A percentile compares a stretch with the other conserved stretches of the same genome.
Evolutionary conservation across 53 echinoderm and acorn worm genomes (phyloP).

Genomic region (Holothuria scabra): DNA sequence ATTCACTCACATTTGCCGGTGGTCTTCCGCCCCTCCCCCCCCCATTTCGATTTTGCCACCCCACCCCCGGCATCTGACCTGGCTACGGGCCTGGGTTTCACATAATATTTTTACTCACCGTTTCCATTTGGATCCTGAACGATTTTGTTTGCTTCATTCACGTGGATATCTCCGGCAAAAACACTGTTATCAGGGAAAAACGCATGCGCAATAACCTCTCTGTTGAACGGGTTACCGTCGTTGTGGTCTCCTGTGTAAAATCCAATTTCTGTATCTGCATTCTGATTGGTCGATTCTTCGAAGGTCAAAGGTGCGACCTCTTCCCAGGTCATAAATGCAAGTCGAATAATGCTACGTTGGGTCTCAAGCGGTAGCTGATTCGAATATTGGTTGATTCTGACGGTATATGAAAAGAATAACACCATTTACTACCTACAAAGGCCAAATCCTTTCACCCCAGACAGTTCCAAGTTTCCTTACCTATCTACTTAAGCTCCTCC

Average conservation of each 20-base stretch:
- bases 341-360: neutral
- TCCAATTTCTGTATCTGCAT: neutral
- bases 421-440: too few species aligned
- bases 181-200: neutral
- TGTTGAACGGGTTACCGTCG: neutral
- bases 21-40: too few species aligned
- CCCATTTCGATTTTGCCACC: too few species aligned
- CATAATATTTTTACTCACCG: neutral
- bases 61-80: too few species aligned
- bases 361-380: neutral
- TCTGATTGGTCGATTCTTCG: neutral
- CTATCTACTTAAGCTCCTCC: too few species aligned
- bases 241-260: neutral
- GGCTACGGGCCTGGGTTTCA: too few species aligned
- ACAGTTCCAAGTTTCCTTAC: too few species aligned
- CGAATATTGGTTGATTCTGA: neutral
- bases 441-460: too few species aligned
- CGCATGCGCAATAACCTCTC: neutral
- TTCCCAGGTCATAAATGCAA: neutral
- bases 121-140: neutral
- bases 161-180: neutral
- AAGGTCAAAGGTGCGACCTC: slow-evolving; percentile 11
- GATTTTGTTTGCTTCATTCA: neutral
- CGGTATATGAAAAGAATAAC: too few species aligned
- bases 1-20: too few species aligned